Percentiles rank a stretch among this genome's conserved stretches.
Conservation (phyloP, 2,113 vertebrate genomes). For the Callopanchax toddi region DNA sequence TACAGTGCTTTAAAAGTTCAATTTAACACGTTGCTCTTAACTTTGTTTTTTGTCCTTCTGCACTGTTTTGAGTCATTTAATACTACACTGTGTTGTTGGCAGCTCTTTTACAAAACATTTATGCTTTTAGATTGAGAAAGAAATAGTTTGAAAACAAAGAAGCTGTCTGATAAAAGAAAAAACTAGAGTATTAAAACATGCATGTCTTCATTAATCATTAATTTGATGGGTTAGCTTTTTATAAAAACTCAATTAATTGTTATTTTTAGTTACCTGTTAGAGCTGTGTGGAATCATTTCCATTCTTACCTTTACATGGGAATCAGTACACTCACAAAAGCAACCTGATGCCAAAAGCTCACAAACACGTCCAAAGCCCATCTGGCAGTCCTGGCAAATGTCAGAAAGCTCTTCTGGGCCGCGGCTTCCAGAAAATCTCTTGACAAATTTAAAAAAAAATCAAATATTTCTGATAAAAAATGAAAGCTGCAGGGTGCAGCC, state of each 20-base stretch:
- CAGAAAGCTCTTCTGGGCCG: slow-evolving; percentile 32
- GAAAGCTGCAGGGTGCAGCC: slow-evolving; percentile 8
- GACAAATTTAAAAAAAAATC: slow-evolving; percentile 28
- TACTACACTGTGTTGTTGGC: too few species aligned
- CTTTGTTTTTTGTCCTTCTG: not conserved
- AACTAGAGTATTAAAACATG: too few species aligned
- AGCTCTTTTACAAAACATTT: too few species aligned
- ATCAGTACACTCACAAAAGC: not conserved
- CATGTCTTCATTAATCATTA: too few species aligned
- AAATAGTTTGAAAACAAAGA: too few species aligned
- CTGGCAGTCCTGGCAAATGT: slow-evolving; percentile 52
- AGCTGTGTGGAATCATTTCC: not conserved
- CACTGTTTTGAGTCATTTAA: too few species aligned
- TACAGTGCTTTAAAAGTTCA: not conserved
- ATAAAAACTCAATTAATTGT: slow-evolving; percentile 5
- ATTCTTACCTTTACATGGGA: too few species aligned
- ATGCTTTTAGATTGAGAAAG: too few species aligned
- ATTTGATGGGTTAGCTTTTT: not conserved
- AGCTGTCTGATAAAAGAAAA: too few species aligned
- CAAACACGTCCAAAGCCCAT: slow-evolving; percentile 42
- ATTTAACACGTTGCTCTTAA: not conserved
- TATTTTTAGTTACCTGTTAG: not conserved
- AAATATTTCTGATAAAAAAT: slow-evolving; percentile 43
- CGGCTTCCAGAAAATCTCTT: slow-evolving; percentile 25
- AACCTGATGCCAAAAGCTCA: not conserved